These are phyloP conservation scores for Coccyzus lansbergi DNA, from an alignment of 2,797 vertebrate species.

Conservation along the genomic window DNA sequence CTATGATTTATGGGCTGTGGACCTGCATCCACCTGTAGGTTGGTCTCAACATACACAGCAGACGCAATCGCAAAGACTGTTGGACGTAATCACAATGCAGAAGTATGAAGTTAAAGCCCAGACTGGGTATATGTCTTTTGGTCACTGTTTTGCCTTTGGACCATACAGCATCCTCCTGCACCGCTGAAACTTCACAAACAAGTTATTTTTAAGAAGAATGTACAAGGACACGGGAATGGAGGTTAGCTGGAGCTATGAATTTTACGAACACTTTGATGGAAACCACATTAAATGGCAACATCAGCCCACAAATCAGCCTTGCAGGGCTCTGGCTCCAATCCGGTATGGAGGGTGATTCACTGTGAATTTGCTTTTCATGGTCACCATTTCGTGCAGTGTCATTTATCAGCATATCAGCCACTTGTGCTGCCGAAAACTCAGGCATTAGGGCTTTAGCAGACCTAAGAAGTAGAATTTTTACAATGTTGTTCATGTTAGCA, in stretches of 20 bases:
- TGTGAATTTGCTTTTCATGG: conserved; percentile 52
- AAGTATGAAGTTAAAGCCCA: not conserved
- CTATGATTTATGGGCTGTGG: not conserved
- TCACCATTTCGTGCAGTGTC: conserved; percentile 38
- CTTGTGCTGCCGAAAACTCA: conserved; percentile 28
- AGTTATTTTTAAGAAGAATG: conserved; percentile 58
- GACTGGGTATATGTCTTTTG: not conserved
- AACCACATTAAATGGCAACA: conserved; percentile 56
- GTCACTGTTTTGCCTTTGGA: not conserved
- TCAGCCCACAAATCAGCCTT: conserved; percentile 59
- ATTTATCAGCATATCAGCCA: conserved; percentile 60
- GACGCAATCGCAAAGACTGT: not conserved
- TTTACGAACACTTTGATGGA: conserved; percentile 61
- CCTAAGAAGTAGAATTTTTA: conserved; percentile 44
- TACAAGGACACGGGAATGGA: conserved; percentile 51
- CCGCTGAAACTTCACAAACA: conserved; percentile 21
- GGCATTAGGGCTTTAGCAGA: not conserved
- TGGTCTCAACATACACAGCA: not conserved
- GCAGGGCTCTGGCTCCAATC: conserved; percentile 22
- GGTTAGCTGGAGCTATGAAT: conserved; percentile 54
- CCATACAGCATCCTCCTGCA: not conserved
- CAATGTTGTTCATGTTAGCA: conserved; percentile 16
- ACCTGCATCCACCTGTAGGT: not conserved
- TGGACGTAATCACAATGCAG: accelerated
- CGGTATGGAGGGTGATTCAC: conserved; percentile 34